These are phyloP conservation scores for Rhagonycha lutea DNA, from an alignment of 2,888 invertebrate species.

Conservation along the genomic window DNA sequence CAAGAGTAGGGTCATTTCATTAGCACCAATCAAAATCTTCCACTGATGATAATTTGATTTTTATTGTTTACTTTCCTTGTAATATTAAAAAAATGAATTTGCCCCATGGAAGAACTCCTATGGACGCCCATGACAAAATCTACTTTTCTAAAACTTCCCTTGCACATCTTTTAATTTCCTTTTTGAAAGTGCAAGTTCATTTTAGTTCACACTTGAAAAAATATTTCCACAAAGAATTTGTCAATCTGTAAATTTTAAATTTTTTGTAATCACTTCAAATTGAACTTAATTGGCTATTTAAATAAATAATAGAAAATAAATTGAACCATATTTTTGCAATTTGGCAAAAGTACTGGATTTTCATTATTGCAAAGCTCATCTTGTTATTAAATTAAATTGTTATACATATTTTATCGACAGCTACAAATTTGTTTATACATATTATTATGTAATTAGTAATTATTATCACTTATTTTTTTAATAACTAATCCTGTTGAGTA, in stretches of 20 bases:
- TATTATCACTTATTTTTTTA: background rate
- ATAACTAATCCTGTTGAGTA: background rate
- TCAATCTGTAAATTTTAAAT: background rate
- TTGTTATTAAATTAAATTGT: background rate
- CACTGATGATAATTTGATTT: no score
- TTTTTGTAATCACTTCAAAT: background rate
- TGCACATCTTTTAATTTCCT: background rate
- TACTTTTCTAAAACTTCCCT: background rate
- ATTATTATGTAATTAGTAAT: background rate
- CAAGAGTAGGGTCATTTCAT: no score
- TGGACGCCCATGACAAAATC: background rate
- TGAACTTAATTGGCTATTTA: background rate
- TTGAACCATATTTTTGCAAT: background rate
- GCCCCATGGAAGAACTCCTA: background rate
- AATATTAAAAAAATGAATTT: no score
- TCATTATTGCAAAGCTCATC: background rate
- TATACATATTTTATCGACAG: background rate
- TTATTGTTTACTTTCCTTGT: no score
- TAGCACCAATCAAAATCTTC: no score
- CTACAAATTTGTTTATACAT: background rate
- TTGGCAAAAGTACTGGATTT: background rate
- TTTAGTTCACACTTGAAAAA: background rate
- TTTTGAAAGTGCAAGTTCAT: background rate
- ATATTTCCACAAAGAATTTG: background rate
- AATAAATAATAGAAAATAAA: background rate